phyloP scores from a whole-genome alignment of 2,888 invertebrate genomes.

The Microctonus hyperodae region DNA sequence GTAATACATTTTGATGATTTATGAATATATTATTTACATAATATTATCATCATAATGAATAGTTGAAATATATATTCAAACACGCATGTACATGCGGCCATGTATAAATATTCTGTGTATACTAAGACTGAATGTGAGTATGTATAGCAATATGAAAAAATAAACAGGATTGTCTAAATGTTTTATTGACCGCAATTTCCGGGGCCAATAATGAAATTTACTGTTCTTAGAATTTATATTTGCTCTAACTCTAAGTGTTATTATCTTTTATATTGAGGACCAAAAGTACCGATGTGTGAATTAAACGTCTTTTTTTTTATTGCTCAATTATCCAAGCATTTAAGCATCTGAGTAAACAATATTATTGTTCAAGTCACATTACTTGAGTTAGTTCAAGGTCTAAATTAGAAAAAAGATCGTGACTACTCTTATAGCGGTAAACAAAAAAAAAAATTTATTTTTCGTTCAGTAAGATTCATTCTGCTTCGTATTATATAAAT shows the following conservation, averaged over 20 bases:
- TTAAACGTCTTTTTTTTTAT: slow-evolving; percentile 13
- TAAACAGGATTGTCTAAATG: slow-evolving; percentile 14
- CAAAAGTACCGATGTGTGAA: slow-evolving; percentile 10
- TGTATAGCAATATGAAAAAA: not conserved
- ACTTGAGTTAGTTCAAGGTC: slow-evolving; percentile 10
- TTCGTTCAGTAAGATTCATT: too few species aligned
- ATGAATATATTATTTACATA: too few species aligned
- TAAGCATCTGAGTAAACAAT: not conserved
- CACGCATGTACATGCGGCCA: too few species aligned
- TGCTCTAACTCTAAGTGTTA: slow-evolving; percentile 49
- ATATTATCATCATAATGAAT: too few species aligned
- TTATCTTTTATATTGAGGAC: slow-evolving; percentile 25
- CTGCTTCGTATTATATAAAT: too few species aligned
- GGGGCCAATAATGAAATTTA: slow-evolving; percentile 20
- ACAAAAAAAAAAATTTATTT: not conserved
- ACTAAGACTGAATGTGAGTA: not conserved
- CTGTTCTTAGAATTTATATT: slow-evolving; percentile 42
- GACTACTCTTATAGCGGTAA: not conserved
- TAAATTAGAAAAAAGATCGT: not conserved
- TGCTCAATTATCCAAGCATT: not conserved
- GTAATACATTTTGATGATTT: too few species aligned
- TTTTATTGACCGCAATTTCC: slow-evolving; percentile 25
- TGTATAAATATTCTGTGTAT: too few species aligned
- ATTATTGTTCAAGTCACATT: not conserved
- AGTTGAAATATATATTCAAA: too few species aligned